These are phyloP conservation scores for Elysia crispata DNA, from an alignment of 2,888 invertebrate genomes.

Conservation along the genomic window DNA sequence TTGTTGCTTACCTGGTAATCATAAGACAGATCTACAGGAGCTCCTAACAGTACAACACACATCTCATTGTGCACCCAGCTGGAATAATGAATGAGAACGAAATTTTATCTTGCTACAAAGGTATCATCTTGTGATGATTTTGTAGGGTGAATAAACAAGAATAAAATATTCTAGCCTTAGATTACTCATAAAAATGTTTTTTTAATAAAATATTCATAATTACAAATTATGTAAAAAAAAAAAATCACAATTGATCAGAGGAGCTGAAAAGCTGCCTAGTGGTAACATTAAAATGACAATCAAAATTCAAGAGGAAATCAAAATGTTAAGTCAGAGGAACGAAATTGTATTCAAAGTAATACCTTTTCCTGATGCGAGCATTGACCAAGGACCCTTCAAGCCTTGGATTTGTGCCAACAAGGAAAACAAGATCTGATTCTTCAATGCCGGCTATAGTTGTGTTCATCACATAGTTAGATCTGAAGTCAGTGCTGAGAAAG, in stretches of 20 bases:
- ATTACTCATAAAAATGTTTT: too few relatives aligned
- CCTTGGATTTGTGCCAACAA: slow-evolving; percentile 97
- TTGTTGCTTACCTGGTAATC: slow-evolving; percentile 83
- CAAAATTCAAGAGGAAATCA: background rate
- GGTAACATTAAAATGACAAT: background rate
- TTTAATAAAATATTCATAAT: too few relatives aligned
- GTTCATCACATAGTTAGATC: slow-evolving; percentile 95
- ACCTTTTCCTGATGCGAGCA: slow-evolving; percentile 93
- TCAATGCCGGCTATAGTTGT: slow-evolving; percentile 93
- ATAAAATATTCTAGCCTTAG: too few relatives aligned
- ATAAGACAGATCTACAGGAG: slow-evolving; percentile 94
- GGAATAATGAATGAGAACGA: background rate
- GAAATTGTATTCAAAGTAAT: background rate
- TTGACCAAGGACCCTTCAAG: slow-evolving; percentile 98
- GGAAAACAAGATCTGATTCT: slow-evolving; percentile 92
- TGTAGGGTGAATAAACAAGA: too few relatives aligned
- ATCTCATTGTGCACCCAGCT: slow-evolving; percentile 94
- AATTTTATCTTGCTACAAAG: too few relatives aligned
- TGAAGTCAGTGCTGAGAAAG: slow-evolving; percentile 86
- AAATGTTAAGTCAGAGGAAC: background rate
- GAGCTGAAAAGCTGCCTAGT: background rate
- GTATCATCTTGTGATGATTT: too few relatives aligned
- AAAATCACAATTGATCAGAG: background rate
- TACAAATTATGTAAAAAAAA: background rate
- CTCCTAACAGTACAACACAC: slow-evolving; percentile 90